A percentile compares a stretch with the other conserved stretches of the same genome.
phyloP scores from a whole-genome alignment of 2,797 vertebrate genomes.

The Sebastes matsubarae region DNA sequence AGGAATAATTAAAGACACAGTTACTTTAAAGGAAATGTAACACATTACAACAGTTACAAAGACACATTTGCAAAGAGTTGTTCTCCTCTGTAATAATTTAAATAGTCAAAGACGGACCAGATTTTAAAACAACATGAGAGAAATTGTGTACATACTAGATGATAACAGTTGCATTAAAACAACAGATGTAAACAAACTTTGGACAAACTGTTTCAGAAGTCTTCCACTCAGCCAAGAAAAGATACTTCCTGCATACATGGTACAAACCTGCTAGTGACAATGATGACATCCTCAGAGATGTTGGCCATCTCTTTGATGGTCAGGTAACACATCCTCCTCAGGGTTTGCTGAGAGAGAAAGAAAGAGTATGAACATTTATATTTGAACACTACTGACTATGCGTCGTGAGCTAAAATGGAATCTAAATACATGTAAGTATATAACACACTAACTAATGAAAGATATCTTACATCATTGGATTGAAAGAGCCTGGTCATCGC shows the following conservation, averaged over 20 bases:
- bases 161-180: background rate
- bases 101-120: background rate
- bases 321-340: conserved; percentile 97
- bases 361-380: background rate
- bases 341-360: conserved; percentile 87
- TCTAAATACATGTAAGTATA: background rate
- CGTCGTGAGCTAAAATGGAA: background rate
- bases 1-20: background rate
- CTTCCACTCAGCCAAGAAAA: background rate
- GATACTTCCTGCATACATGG: background rate
- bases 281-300: conserved; percentile 98
- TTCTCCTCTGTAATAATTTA: background rate
- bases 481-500: conserved; percentile 98
- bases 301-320: conserved; percentile 99
- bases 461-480: conserved; percentile 91
- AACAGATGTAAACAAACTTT: background rate
- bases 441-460: background rate
- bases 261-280: conserved; percentile 96
- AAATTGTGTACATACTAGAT: background rate
- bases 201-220: background rate
- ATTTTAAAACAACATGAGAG: background rate
- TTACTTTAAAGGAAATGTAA: background rate
- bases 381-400: background rate
- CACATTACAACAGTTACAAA: background rate
- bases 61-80: background rate